Conservation (phyloP, 2,888 invertebrate genomes). For the Drosophila lacicola region DNA sequence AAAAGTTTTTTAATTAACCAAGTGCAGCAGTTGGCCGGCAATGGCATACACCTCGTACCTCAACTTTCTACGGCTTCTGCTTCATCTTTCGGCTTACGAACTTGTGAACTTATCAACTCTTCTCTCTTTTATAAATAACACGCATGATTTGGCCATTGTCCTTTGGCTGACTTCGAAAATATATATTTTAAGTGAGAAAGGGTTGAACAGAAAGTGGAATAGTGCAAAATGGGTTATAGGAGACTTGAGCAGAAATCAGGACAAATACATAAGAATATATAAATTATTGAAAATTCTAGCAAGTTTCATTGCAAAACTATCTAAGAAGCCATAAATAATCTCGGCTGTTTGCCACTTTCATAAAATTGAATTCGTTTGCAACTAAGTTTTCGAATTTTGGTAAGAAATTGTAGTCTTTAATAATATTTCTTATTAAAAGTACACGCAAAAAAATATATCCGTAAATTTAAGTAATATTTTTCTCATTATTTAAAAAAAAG, state of each 20-base stretch:
- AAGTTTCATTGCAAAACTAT: too few species aligned
- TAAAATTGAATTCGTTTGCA: too few species aligned
- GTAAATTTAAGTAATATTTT: too few species aligned
- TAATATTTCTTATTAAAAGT: too few species aligned
- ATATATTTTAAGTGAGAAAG: slow-evolving; percentile 9
- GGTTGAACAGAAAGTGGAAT: background rate
- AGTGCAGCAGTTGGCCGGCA: slow-evolving; percentile 24
- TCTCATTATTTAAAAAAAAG: too few species aligned
- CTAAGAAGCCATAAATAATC: too few species aligned
- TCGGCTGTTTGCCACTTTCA: too few species aligned
- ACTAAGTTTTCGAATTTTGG: too few species aligned
- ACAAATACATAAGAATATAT: background rate
- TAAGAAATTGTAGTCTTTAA: too few species aligned
- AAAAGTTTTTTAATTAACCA: slow-evolving; percentile 78
- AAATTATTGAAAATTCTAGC: background rate
- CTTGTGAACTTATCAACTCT: slow-evolving; percentile 40
- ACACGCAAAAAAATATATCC: too few species aligned
- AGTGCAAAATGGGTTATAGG: background rate
- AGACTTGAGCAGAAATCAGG: background rate
- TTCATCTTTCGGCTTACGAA: slow-evolving; percentile 14
- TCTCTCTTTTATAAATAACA: slow-evolving; percentile 42
- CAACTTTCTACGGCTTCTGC: slow-evolving; percentile 12
- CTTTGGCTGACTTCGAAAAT: slow-evolving; percentile 19
- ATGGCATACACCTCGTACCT: slow-evolving; percentile 27
- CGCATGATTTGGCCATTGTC: slow-evolving; percentile 65